Conservation (phyloP, 2,888 invertebrate genomes). For the Drosophila nigritarsus region DNA sequence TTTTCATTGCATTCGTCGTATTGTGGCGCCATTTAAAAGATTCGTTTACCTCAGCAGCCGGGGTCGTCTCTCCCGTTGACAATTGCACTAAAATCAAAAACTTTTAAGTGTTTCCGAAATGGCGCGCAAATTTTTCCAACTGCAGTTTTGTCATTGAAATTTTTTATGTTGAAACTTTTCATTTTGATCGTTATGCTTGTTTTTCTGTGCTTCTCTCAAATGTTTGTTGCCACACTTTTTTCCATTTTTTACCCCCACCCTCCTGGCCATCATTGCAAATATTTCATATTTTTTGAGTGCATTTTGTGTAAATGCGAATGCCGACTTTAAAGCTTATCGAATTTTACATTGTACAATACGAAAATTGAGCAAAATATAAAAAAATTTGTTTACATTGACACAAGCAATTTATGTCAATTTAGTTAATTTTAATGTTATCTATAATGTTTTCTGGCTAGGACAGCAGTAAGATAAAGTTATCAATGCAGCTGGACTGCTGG, state of each 20-base stretch:
- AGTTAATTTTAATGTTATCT: neutral
- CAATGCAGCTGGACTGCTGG: neutral
- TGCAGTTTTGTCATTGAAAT: constrained; percentile 66
- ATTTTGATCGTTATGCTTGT: constrained; percentile 51
- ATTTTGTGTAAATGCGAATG: constrained; percentile 28
- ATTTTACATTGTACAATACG: neutral
- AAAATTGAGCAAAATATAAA: neutral
- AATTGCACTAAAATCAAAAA: constrained; percentile 46
- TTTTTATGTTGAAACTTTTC: constrained; percentile 59
- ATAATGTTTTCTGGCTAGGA: neutral
- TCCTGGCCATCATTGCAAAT: constrained; percentile 10
- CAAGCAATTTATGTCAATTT: neutral
- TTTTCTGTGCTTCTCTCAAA: constrained; percentile 33
- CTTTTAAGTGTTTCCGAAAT: constrained; percentile 68
- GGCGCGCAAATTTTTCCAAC: constrained; percentile 60
- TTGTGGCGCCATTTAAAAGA: constrained; percentile 43
- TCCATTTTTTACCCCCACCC: neutral
- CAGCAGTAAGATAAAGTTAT: neutral
- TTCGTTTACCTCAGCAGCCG: neutral
- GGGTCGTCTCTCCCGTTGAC: constrained; percentile 12
- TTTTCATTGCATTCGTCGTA: constrained; percentile 33
- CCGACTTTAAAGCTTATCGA: constrained; percentile 19
- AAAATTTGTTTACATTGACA: neutral
- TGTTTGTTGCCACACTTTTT: constrained; percentile 21
- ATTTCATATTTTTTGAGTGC: constrained; percentile 24